Conservation (phyloP, 2,888 invertebrate species). For the Drosophila paramelanica region DNA sequence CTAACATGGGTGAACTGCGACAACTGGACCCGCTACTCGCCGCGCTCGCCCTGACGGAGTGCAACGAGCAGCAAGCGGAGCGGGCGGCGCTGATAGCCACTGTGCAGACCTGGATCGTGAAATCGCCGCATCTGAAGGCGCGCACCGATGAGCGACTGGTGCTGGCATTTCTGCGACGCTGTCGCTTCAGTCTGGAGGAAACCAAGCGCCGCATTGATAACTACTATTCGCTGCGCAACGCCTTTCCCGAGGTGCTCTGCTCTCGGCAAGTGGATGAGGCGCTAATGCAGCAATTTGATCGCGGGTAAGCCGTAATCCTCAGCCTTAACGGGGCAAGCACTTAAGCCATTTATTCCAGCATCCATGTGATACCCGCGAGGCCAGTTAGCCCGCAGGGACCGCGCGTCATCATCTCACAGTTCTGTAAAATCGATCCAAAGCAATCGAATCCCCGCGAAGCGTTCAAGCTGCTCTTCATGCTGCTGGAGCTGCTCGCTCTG, state of each 20-base stretch:
- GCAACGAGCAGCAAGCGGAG: conserved; percentile 68
- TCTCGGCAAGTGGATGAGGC: conserved; percentile 63
- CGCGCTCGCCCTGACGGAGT: conserved; percentile 62
- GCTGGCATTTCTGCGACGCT: conserved; percentile 73
- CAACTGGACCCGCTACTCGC: conserved; percentile 51
- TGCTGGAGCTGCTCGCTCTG: conserved; percentile 73
- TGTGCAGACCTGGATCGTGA: conserved; percentile 70
- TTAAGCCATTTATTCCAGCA: conserved; percentile 30
- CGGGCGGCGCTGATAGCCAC: conserved; percentile 41
- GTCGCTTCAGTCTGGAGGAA: conserved; percentile 73
- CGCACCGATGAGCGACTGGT: conserved; percentile 64
- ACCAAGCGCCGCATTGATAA: conserved; percentile 74
- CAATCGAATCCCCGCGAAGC: conserved; percentile 67
- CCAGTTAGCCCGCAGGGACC: conserved; percentile 62
- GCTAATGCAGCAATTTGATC: conserved; percentile 59
- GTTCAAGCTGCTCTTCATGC: conserved; percentile 78
- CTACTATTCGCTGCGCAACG: conserved; percentile 70
- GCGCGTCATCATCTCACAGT: conserved; percentile 74
- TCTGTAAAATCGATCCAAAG: conserved; percentile 71
- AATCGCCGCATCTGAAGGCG: conserved; percentile 68
- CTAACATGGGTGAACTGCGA: conserved; percentile 57
- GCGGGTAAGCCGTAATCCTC: conserved; percentile 60
- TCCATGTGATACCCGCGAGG: conserved; percentile 72
- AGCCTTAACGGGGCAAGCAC: too few species aligned
- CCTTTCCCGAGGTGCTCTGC: conserved; percentile 74